Evolutionary conservation across 2,888 invertebrate species (phyloP).

Genomic region (Epistrophe grossulariae): DNA sequence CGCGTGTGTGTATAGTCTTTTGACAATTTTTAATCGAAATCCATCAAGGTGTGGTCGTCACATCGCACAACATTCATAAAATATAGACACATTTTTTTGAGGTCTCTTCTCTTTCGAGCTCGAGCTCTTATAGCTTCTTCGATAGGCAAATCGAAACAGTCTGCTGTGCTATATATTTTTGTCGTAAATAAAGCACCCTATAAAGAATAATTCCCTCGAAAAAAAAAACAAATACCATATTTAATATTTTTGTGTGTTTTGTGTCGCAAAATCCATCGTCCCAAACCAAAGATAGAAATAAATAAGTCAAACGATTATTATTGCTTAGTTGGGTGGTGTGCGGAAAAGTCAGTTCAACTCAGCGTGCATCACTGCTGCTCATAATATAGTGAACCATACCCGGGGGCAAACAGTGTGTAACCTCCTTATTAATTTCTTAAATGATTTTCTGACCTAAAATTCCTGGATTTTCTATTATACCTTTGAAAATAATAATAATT

Average conservation of each 20-base stretch:
- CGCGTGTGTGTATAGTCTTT: constrained; percentile 28
- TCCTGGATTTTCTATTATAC: neutral
- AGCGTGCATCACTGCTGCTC: constrained; percentile 50
- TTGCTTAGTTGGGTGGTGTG: constrained; percentile 53
- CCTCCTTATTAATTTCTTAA: constrained; percentile 5
- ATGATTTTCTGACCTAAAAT: constrained; percentile 14
- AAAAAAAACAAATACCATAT: constrained; percentile 8
- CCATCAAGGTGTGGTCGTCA: constrained; percentile 68
- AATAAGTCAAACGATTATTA: constrained; percentile 60
- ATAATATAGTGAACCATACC: constrained; percentile 27
- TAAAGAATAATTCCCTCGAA: constrained; percentile 21
- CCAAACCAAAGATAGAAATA: constrained; percentile 66
- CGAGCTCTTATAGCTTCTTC: constrained; percentile 32
- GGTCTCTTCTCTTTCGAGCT: constrained; percentile 50
- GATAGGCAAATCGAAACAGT: constrained; percentile 11
- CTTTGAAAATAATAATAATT: constrained; percentile 41
- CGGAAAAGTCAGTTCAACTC: constrained; percentile 55
- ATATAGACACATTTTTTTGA: constrained; percentile 2
- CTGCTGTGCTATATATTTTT: constrained; percentile 28
- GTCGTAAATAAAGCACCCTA: constrained; percentile 39
- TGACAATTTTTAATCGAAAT: constrained; percentile 43
- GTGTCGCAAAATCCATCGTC: constrained; percentile 4
- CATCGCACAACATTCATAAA: neutral
- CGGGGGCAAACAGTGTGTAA: constrained; percentile 25
- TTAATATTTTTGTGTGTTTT: constrained; percentile 8